Conservation (phyloP, 2,113 vertebrate species). For the Climacteris rufus region DNA sequence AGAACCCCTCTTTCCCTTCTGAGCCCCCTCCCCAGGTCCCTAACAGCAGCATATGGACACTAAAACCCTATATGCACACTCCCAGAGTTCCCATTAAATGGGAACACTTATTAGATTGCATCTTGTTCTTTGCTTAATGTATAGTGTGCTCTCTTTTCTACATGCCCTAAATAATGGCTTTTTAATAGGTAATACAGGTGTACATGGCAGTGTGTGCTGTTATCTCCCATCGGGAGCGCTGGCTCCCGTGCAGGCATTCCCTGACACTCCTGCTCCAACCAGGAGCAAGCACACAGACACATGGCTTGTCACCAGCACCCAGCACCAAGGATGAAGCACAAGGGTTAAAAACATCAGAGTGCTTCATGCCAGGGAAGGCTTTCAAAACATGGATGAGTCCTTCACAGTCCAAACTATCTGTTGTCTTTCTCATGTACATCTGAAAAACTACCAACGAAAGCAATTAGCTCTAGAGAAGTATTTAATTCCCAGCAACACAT, state of each 20-base stretch:
- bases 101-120: background rate
- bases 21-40: background rate
- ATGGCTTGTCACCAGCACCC: background rate
- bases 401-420: background rate
- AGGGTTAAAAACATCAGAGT: background rate
- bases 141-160: background rate
- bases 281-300: background rate
- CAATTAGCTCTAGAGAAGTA: background rate
- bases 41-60: background rate
- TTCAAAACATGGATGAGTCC: background rate
- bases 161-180: background rate
- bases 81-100: background rate
- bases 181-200: background rate
- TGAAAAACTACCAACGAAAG: constrained; percentile 10
- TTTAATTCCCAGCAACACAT: background rate
- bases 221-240: rapidly evolving
- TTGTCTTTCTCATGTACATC: background rate
- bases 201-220: background rate
- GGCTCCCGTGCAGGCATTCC: background rate
- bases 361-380: background rate
- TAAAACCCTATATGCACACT: background rate
- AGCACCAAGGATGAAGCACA: background rate
- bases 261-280: background rate
- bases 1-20: background rate
- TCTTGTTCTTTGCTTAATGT: constrained; percentile 11